These are phyloP conservation scores for Drosophila testacea DNA, from an alignment of 2,888 invertebrate species.

Conservation along the genomic window DNA sequence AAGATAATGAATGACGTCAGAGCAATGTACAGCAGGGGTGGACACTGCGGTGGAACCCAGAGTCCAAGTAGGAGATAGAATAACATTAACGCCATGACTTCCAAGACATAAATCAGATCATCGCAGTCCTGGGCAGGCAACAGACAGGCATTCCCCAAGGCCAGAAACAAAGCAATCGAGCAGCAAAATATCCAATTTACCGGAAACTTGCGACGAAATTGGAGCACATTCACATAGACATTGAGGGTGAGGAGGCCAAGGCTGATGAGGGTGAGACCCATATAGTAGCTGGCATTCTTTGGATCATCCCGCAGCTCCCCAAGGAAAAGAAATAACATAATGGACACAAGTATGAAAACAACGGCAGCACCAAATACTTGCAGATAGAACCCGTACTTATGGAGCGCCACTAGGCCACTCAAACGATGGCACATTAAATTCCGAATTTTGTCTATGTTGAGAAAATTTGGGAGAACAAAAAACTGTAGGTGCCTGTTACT, in stretches of 20 bases:
- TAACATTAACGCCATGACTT: constrained; percentile 40
- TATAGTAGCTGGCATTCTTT: background rate
- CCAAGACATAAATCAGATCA: constrained; percentile 15
- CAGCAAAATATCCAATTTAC: constrained; percentile 52
- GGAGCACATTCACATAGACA: constrained; percentile 37
- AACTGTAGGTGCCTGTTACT: background rate
- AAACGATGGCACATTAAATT: constrained; percentile 51
- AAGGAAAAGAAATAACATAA: constrained; percentile 21
- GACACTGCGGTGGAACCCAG: constrained; percentile 33
- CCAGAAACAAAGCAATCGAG: constrained; percentile 33
- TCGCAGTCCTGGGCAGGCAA: constrained; percentile 1
- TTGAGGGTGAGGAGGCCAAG: constrained; percentile 30
- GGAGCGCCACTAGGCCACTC: constrained; percentile 15
- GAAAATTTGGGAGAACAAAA: background rate
- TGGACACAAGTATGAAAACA: constrained; percentile 15
- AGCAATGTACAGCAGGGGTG: constrained; percentile 1
- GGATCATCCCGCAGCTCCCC: background rate
- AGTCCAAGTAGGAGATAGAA: constrained; percentile 36
- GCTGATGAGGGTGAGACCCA: constrained; percentile 3
- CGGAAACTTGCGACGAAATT: constrained; percentile 46
- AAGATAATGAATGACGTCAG: constrained; percentile 1
- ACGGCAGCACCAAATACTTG: constrained; percentile 45
- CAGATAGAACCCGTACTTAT: constrained; percentile 28
- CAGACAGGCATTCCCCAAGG: constrained; percentile 39
- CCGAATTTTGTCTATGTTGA: constrained; percentile 2